Base-by-base conservation (phyloP, 2,888 invertebrate genomes). In the Trypoxylon attenuatum region DNA sequence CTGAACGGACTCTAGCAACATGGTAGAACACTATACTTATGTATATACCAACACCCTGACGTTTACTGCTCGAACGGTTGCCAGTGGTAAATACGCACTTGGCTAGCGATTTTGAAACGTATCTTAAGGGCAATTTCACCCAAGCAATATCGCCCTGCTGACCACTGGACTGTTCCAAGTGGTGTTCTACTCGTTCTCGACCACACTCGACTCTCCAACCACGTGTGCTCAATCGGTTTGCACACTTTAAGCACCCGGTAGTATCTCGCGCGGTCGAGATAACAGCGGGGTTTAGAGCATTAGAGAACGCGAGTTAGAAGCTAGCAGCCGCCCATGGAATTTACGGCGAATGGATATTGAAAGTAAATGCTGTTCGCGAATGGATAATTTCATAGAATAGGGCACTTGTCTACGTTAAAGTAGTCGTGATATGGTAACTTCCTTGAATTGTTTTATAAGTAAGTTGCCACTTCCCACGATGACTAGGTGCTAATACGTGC, bases 301-400 rank as follows among this genome's bases (percentile, higher is more conserved):
- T 4, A 19, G 10, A 6, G 13, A 6, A 5, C 19, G 3, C 18
- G 21, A 8, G 6, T 27, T 10, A 47, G n/a, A 16, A 15, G 33
- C 16, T 3, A 25, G 23, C 23, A 25, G n/a, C n/a, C n/a, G n/a
- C n/a, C 45, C 13, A 16, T 1, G 38, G 13, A 41, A 38, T 41
- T 41, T 41, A 29, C 39, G 42, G 43, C 49, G 22, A 10, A 69
- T 74, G 62, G 68, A 64, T 68, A 65, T 62, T 46, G 45, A 25
- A 33, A 5, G 29, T 38, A 58, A 52, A 19, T 13, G 42, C 45
- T n/a, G n/a, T n/a, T 38, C 29, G 43, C 68, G 39, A 69, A 67
- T 52, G 52, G 72, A 75, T 64, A 72, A 76, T 75, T 76, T 39
- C 39, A 50, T 21, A 72, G 76, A 75, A 72, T 76, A 76, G 56